phyloP scores from a whole-genome alignment of 2,888 invertebrate species.

The Eristalis intricaria region DNA sequence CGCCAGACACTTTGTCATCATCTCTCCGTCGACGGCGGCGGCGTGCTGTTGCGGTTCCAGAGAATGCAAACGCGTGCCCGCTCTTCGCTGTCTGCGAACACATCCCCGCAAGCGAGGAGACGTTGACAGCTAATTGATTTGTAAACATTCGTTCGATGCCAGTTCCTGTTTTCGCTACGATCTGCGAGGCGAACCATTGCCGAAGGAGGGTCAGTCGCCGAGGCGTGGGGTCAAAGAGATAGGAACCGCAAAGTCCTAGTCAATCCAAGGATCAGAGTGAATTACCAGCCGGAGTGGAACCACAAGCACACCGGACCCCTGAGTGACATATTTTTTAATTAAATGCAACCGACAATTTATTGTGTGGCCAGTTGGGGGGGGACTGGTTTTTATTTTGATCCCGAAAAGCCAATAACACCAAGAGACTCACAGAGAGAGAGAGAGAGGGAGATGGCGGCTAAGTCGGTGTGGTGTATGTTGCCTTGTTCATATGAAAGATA shows the following conservation, averaged over 20 bases:
- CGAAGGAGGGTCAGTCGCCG: neutral
- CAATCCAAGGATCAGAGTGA: conserved; percentile 39
- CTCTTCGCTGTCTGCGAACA: neutral
- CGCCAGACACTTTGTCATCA: conserved; percentile 64
- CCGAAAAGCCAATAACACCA: conserved; percentile 66
- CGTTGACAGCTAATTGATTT: conserved; percentile 65
- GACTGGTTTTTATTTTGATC: conserved; percentile 45
- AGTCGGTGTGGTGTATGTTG: conserved; percentile 48
- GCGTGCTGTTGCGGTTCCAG: conserved; percentile 23
- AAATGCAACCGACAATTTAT: conserved; percentile 68
- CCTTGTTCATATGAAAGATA: conserved; percentile 55
- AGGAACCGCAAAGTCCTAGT: conserved; percentile 8
- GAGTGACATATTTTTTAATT: conserved; percentile 72
- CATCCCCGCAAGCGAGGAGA: neutral
- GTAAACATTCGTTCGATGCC: conserved; percentile 46
- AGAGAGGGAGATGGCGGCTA: conserved; percentile 10
- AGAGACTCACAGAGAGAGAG: neutral
- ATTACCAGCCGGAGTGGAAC: conserved; percentile 5
- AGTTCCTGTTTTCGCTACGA: conserved; percentile 26
- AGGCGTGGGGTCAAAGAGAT: neutral
- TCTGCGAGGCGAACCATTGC: neutral
- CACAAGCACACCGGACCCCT: conserved; percentile 4
- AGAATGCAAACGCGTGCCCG: neutral
- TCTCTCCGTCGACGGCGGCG: conserved; percentile 3
- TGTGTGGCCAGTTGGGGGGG: conserved; percentile 8